Evolutionary conservation across 2,888 invertebrate species (phyloP).

Genomic region (Eristalis tenax): DNA sequence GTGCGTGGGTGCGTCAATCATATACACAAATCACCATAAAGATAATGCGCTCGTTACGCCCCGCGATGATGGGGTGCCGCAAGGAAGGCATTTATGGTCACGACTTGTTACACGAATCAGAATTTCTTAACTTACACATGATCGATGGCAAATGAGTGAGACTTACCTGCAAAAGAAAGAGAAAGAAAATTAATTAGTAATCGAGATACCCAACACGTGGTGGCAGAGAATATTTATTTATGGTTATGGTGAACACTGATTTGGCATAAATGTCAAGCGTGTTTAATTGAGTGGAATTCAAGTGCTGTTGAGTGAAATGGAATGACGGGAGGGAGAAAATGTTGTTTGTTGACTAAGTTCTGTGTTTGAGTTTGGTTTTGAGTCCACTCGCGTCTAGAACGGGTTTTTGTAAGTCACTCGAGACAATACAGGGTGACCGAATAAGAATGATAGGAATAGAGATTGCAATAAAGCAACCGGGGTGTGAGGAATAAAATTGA

Average conservation of each 20-base stretch:
- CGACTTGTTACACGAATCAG: conserved; percentile 17
- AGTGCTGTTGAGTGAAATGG: neutral
- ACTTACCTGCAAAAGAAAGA: conserved; percentile 62
- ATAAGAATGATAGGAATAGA: too few species aligned
- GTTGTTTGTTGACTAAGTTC: neutral
- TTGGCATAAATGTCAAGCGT: neutral
- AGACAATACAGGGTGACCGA: too few species aligned
- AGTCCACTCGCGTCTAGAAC: neutral
- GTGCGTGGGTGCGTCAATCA: conserved; percentile 56
- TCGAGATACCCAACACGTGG: conserved; percentile 17
- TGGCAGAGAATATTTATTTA: neutral
- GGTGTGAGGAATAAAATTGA: too few species aligned
- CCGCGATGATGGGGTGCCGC: conserved; percentile 31
- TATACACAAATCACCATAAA: conserved; percentile 30
- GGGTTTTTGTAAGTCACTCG: neutral
- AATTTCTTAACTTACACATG: conserved; percentile 40
- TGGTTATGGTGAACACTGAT: neutral
- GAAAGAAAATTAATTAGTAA: conserved; percentile 27
- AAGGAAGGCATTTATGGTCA: conserved; percentile 13
- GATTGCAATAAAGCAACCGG: too few species aligned
- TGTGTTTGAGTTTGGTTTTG: neutral
- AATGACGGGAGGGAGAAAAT: neutral
- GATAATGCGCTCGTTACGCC: neutral
- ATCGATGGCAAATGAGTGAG: neutral
- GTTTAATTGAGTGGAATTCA: neutral